phyloP scores from a whole-genome alignment of 2,113 vertebrate species.

The Oenanthe oenanthe region DNA sequence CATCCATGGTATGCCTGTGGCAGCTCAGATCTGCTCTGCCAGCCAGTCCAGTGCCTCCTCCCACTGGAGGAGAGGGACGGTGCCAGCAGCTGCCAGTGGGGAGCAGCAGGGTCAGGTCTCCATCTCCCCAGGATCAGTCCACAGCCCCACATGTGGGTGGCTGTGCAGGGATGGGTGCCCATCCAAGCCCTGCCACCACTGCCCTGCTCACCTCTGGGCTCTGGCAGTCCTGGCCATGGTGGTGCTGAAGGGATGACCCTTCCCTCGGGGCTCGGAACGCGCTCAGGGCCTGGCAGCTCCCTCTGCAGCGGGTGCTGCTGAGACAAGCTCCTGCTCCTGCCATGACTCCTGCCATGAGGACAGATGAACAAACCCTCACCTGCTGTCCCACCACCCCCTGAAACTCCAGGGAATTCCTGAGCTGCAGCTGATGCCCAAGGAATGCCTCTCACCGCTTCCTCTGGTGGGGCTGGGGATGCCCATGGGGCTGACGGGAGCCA shows the following conservation, averaged over 20 bases:
- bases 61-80: slow-evolving; percentile 28
- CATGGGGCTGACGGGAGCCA: background rate
- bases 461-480: background rate
- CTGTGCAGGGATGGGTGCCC: background rate
- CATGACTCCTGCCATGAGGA: background rate
- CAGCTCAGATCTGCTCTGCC: slow-evolving; percentile 53
- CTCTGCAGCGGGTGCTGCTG: background rate
- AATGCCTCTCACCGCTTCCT: slow-evolving; percentile 47
- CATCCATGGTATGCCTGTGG: background rate
- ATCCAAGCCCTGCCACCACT: rapidly evolving
- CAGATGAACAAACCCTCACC: background rate
- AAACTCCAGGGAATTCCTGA: background rate
- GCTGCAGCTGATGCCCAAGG: background rate
- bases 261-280: background rate
- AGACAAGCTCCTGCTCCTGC: background rate
- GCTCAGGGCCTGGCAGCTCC: background rate
- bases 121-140: background rate
- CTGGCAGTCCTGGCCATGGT: background rate
- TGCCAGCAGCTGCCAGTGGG: background rate
- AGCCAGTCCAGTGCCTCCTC: slow-evolving; percentile 58
- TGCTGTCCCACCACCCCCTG: rapidly evolving
- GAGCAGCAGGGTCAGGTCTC: background rate
- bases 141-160: background rate
- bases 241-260: slow-evolving; percentile 70
- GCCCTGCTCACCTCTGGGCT: slow-evolving; percentile 54